Evolutionary conservation across 2,113 vertebrate genomes (phyloP), one percentile per base, ranked within the genome.

Genomic region (Piaya cayana): DNA sequence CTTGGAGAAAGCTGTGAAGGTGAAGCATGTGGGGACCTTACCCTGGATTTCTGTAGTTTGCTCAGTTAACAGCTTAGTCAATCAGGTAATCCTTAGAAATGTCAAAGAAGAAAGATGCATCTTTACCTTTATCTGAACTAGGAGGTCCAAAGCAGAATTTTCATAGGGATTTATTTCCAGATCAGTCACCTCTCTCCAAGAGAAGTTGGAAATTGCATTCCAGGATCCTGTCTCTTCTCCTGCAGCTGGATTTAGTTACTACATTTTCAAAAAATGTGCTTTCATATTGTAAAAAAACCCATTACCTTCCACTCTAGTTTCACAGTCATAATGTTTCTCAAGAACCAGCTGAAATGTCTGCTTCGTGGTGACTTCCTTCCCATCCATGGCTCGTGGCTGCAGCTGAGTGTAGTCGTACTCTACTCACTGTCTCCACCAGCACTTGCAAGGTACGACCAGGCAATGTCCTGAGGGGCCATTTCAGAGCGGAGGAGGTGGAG

Each of bases 1-100:
- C 21, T 56, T 23, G 1, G 8, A 47, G 42, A 52, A 65, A 67
- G 15, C 26, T 0, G 1, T 58, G 67, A 47, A 37, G 0, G 0
- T 52, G 62, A 34, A 39, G 60, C 12, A 53, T 0, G 0, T 56
- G 36, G 5, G 22, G 6, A n/a, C 22, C 16, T 16, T 65, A 22
- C 15, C 12, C 6, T 10, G 32, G 14, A 62, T 2, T 70, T 85
- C 15, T 62, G 26, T 20, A 56, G 27, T 32, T 86, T 53, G 32
- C 25, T 29, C 13, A 0, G 2, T 56, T 15, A 21, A 15, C 20
- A 32, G 21, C 16, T 52, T 39, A 39, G 9, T 39, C 12, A 39
- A 39, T 39, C 39, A 39, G 39, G 39, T 39, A 39, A 39, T 12
- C 9, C 39, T 39, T 39, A 39, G 32, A n/a, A 58, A 29, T n/a